These are phyloP conservation scores for Rousettus madagascariensis DNA, from an alignment of 2,797 vertebrate genomes.

Conservation along the genomic window DNA sequence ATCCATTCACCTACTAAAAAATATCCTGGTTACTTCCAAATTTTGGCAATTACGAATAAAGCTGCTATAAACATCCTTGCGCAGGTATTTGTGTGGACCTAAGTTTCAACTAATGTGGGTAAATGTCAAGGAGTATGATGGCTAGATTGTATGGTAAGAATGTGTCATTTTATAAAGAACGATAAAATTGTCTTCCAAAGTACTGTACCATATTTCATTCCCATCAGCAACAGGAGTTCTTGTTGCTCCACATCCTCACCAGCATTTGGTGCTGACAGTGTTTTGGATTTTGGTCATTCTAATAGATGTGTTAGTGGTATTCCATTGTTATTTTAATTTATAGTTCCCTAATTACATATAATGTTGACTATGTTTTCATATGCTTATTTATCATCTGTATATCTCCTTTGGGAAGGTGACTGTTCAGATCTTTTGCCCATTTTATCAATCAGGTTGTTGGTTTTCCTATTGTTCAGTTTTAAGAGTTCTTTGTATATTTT, in stretches of 20 bases:
- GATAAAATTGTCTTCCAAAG: neutral
- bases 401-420: neutral
- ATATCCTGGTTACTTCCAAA: neutral
- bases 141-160: neutral
- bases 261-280: neutral
- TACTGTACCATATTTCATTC: neutral
- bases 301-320: neutral
- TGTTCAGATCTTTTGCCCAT: neutral
- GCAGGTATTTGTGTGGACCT: neutral
- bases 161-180: neutral
- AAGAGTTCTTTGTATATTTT: neutral
- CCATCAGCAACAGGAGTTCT: neutral
- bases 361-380: neutral
- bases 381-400: neutral
- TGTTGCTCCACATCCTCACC: neutral
- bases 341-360: neutral
- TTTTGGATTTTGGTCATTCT: neutral
- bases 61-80: neutral
- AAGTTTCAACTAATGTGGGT: neutral
- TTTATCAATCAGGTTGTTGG: neutral
- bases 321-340: neutral
- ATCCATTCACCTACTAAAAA: neutral
- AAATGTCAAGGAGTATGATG: neutral
- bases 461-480: neutral
- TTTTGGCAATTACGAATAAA: constrained; percentile 1